Evolutionary conservation across 1,140 invertebrate genomes (phyloP).

Genomic region (Galendromus occidentalis): DNA sequence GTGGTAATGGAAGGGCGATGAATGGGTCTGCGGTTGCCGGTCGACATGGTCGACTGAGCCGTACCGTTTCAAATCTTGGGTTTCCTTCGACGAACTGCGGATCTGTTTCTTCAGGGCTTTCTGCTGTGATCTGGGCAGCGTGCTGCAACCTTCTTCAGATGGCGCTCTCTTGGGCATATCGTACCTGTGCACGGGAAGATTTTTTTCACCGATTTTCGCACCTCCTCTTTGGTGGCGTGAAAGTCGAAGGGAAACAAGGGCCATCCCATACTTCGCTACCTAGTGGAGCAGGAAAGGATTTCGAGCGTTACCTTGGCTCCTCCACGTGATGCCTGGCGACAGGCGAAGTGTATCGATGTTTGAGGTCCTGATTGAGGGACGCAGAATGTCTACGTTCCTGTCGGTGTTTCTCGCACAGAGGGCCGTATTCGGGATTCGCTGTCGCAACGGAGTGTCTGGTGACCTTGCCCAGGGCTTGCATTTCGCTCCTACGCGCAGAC

Average conservation of each 20-base stretch:
- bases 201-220: no score
- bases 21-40: background rate
- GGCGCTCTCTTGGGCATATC: background rate
- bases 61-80: background rate
- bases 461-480: background rate
- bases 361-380: background rate
- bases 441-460: background rate
- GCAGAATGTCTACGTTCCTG: background rate
- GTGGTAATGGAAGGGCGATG: background rate
- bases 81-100: background rate
- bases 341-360: background rate
- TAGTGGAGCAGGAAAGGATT: no score
- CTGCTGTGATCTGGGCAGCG: background rate
- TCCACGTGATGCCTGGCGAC: background rate
- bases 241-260: no score
- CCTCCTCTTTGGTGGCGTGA: no score
- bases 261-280: no score
- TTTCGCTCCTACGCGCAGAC: background rate
- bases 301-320: no score
- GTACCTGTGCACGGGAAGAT: background rate
- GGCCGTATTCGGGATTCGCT: background rate
- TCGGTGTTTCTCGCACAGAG: background rate
- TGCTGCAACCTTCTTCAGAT: background rate
- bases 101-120: background rate
- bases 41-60: background rate